These are phyloP conservation scores for Dryas iulia DNA, from an alignment of 1,140 invertebrate species.

Conservation along the genomic window DNA sequence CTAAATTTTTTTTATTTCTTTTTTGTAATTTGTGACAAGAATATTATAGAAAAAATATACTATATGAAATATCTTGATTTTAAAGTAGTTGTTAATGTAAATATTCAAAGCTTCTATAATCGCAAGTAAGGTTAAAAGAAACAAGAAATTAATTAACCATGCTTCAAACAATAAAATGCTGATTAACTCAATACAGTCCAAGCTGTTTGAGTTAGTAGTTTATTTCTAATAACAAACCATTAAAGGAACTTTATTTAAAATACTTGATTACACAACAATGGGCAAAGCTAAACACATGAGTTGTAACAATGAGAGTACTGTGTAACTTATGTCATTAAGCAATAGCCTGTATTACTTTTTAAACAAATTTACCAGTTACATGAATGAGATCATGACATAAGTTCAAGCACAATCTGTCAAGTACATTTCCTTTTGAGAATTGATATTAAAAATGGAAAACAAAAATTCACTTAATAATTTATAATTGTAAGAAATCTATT, in stretches of 20 bases:
- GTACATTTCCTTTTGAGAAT: too few species aligned
- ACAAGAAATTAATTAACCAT: constrained; percentile 53
- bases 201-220: constrained; percentile 50
- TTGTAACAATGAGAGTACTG: constrained; percentile 60
- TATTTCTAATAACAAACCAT: constrained; percentile 55
- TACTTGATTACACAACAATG: constrained; percentile 76
- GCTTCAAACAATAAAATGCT: constrained; percentile 37
- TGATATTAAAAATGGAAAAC: background rate
- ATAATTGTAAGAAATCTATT: background rate
- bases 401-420: background rate
- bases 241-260: constrained; percentile 75
- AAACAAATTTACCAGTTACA: background rate
- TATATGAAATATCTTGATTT: too few species aligned
- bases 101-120: background rate
- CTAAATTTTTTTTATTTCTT: too few species aligned
- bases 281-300: constrained; percentile 51
- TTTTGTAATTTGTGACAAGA: too few species aligned
- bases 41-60: too few species aligned
- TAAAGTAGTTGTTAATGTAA: too few species aligned
- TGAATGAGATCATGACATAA: background rate
- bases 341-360: constrained; percentile 34
- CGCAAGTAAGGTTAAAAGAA: constrained; percentile 10
- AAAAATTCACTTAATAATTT: background rate
- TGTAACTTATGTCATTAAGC: constrained; percentile 47
- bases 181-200: constrained; percentile 50